Conservation (phyloP, 2,113 vertebrate genomes). For the Apteryx owenii region DNA sequence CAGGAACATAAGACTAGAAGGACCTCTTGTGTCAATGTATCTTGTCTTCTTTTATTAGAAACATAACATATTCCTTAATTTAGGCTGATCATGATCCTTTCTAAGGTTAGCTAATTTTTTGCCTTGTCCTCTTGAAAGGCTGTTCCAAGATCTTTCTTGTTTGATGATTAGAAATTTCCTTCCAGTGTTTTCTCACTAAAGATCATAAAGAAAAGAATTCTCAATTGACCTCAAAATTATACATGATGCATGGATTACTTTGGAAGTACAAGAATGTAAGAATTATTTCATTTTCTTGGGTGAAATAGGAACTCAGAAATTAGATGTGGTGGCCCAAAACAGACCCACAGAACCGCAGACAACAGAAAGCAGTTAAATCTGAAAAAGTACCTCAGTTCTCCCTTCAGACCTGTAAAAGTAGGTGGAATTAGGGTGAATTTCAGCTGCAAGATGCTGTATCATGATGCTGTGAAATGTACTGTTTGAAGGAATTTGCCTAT, state of each 20-base stretch:
- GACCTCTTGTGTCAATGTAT: background rate
- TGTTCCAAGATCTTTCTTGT: background rate
- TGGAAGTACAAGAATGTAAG: background rate
- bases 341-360: background rate
- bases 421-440: background rate
- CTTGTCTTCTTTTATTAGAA: background rate
- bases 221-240: background rate
- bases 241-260: background rate
- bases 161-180: background rate
- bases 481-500: background rate
- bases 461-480: background rate
- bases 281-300: background rate
- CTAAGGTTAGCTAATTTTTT: background rate
- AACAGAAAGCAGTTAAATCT: background rate
- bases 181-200: background rate
- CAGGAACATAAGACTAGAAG: background rate
- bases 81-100: background rate
- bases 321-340: background rate
- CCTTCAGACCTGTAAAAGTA: background rate
- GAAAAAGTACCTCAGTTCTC: background rate
- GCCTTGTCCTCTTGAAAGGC: background rate
- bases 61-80: background rate
- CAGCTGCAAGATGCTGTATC: background rate
- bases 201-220: background rate
- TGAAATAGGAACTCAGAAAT: background rate